Conservation (phyloP, 2,113 vertebrate species). For the Columbina picui region DNA sequence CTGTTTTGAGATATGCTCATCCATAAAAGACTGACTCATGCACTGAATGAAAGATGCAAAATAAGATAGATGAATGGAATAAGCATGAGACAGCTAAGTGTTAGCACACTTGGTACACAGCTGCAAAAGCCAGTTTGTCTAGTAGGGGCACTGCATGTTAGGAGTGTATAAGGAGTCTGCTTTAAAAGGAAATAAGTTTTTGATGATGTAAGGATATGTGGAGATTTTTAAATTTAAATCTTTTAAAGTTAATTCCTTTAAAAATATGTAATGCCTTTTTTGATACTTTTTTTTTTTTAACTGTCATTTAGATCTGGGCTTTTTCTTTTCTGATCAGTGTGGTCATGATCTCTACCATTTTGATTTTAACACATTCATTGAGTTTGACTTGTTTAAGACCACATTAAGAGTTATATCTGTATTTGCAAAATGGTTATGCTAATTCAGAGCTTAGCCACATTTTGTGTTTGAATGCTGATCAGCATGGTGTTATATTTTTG, state of each 20-base stretch:
- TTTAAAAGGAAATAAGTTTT: not conserved
- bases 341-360: not conserved
- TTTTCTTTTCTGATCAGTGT: not conserved
- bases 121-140: not conserved
- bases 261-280: not conserved
- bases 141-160: not conserved
- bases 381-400: not conserved
- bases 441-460: not conserved
- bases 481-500: not conserved
- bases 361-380: not conserved
- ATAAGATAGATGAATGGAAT: not conserved
- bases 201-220: not conserved
- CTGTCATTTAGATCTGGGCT: not conserved
- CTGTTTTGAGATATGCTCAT: not conserved
- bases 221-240: not conserved
- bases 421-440: not conserved
- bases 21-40: not conserved
- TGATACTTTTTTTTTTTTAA: not conserved
- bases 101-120: not conserved
- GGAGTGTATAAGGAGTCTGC: not conserved
- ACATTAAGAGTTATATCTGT: rapidly evolving
- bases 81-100: not conserved
- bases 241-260: not conserved
- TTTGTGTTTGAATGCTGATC: not conserved
- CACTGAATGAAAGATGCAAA: not conserved